Evolutionary conservation across 2,888 invertebrate genomes (phyloP), one percentile per base, ranked within the genome.

Genomic region (Exephanes ischioxanthus): DNA sequence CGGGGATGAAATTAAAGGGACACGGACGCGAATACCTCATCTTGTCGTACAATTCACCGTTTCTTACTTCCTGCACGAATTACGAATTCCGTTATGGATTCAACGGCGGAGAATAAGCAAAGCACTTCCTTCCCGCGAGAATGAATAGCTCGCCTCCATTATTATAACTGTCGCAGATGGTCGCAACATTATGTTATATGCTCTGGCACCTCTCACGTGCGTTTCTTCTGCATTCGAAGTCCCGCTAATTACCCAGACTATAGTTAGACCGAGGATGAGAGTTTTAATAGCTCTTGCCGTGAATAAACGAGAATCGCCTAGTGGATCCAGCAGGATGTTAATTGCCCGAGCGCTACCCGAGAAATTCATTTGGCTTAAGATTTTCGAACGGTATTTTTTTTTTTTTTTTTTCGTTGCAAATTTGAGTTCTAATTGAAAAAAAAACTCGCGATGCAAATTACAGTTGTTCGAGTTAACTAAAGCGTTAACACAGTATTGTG

Each of bases 141-240:
- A 33, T 53, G 77, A 84, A 26, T 51, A 51, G 33, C 58, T 45
- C 37, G 6, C 26, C 26, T n/a, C 66, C 75, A 85, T 85, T 83
- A 85, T 85, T 85, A 85, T 85, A 85, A 85, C 85, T 85, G 85
- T 85, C 75, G 76, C 63, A 33, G 82, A 82, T 83, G 75, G 66
- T 58, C 45, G 71, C 76, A 78, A 83, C 80, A 83, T 72, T 76
- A 80, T 83, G 80, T 83, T 75, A 80, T 80, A 76, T 71, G 83
- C 85, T 83, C 72, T 63, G 58, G 80, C 83, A 85, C 83, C 72
- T 80, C 71, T 45, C 79, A 22, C 51, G 33, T 51, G 66, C 22
- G 37, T 26, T 73, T 53, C 41, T 19, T 66, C 63, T 73, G 73
- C 78, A 79, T 85, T 33, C 63, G 68, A 79, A 82, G 82, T 82